Evolutionary conservation across 37 sponge, comb jelly and placozoan genomes (phyloP).

Genomic region (Halichondria panicea): DNA sequence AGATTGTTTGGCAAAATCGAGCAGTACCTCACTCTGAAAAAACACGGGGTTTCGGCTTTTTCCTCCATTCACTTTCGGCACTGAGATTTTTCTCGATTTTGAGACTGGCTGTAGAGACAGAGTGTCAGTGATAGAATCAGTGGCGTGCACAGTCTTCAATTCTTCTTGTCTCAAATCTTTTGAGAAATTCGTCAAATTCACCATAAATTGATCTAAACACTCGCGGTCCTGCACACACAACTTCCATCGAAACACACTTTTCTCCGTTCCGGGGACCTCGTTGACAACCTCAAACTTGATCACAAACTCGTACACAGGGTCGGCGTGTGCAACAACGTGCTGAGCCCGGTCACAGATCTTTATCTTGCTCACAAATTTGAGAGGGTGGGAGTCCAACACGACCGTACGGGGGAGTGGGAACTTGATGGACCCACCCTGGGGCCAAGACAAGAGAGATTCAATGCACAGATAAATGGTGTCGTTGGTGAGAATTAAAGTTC

Average conservation of each 20-base stretch:
- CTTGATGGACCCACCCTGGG: not conserved
- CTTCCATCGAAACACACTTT: not conserved
- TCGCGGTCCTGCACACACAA: slow-evolving; percentile 30
- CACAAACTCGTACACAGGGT: slow-evolving; percentile 40
- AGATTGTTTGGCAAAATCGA: slow-evolving; percentile 12
- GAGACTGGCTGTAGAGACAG: not conserved
- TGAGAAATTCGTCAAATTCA: slow-evolving; percentile 3
- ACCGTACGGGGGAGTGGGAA: slow-evolving; percentile 24
- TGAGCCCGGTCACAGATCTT: slow-evolving; percentile 40
- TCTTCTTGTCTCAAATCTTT: not conserved
- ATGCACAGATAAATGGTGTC: slow-evolving; percentile 37
- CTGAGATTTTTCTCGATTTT: not conserved
- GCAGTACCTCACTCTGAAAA: slow-evolving; percentile 16
- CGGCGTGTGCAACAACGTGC: not conserved
- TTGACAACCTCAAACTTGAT: slow-evolving; percentile 21
- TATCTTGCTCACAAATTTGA: slow-evolving; percentile 9
- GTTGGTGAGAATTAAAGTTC: slow-evolving; percentile 42
- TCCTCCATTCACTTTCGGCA: not conserved
- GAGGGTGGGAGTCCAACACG: slow-evolving; percentile 24
- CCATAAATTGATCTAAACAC: slow-evolving; percentile 30
- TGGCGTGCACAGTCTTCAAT: slow-evolving; percentile 2
- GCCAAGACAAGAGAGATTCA: slow-evolving; percentile 22
- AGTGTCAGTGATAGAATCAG: not conserved
- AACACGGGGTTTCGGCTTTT: not conserved
- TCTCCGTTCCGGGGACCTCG: not conserved